Evolutionary conservation across 92 coral and sea anemone species (phyloP).

Genomic region (Phenganax marumi): DNA sequence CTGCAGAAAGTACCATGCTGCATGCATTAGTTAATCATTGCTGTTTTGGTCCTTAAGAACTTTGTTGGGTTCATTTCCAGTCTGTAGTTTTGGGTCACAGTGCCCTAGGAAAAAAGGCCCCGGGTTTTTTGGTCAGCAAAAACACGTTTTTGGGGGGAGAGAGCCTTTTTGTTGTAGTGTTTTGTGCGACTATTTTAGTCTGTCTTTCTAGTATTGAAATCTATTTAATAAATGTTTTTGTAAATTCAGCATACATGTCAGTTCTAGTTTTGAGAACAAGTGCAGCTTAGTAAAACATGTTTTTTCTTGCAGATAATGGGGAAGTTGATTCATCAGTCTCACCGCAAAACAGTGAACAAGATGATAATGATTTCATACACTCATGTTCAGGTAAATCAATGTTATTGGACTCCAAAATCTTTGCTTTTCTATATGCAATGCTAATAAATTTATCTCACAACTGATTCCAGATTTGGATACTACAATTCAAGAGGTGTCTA

Average conservation of each 20-base stretch:
- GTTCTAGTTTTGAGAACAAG: not conserved
- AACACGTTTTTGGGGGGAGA: too few species aligned
- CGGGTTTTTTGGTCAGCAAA: too few species aligned
- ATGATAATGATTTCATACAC: conserved; percentile 37
- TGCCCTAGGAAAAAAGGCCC: too few species aligned
- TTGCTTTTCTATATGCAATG: not conserved
- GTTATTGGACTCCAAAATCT: not conserved
- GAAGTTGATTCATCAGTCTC: not conserved
- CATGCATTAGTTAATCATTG: too few species aligned
- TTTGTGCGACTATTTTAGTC: too few species aligned
- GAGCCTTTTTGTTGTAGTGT: too few species aligned
- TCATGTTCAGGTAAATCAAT: conserved; percentile 27
- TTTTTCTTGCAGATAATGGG: conserved; percentile 9
- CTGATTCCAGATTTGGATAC: conserved; percentile 25
- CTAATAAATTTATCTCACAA: not conserved
- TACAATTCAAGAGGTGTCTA: conserved; percentile 19
- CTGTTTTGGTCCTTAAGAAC: too few species aligned
- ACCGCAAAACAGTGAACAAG: not conserved
- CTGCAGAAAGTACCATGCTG: too few species aligned
- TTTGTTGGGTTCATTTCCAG: too few species aligned
- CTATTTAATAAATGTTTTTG: too few species aligned
- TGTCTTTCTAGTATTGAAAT: too few species aligned
- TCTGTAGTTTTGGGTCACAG: too few species aligned
- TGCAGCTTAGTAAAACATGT: not conserved
- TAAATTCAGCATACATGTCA: not conserved